Conservation (phyloP, 1,140 invertebrate genomes). For the Lepidotrigona ventralis region DNA sequence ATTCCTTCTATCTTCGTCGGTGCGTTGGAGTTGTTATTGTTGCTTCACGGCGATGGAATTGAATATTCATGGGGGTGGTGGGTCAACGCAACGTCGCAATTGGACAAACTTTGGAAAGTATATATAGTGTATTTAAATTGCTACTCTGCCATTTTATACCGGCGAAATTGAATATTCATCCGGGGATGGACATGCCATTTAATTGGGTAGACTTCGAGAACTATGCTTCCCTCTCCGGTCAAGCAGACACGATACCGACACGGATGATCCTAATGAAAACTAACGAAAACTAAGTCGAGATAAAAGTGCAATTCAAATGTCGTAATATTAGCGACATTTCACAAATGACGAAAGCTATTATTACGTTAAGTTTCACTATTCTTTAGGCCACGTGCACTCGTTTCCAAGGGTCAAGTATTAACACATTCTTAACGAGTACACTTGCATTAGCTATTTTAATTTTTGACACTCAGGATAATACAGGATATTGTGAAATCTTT, state of each 20-base stretch:
- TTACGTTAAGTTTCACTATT: conserved; percentile 16
- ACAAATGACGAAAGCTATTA: conserved; percentile 12
- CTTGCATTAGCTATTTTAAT: no score
- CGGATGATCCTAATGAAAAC: background rate
- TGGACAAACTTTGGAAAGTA: conserved; percentile 22
- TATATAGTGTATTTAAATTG: conserved; percentile 24
- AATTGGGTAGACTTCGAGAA: conserved; percentile 6
- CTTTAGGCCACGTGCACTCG: no score
- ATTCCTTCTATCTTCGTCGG: background rate
- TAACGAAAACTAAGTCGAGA: background rate
- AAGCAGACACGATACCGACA: background rate
- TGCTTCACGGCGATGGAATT: background rate
- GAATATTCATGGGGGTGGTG: conserved; percentile 6
- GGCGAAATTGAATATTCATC: conserved; percentile 22
- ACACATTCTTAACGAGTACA: no score
- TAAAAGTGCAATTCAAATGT: background rate
- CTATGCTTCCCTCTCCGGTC: background rate
- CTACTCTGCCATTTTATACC: conserved; percentile 6
- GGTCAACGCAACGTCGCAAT: background rate
- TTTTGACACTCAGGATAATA: no score
- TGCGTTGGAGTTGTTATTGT: background rate
- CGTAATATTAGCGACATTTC: background rate
- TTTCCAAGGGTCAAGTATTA: no score
- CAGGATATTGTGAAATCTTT: no score
- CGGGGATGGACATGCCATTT: background rate